Conservation (phyloP, 2,113 vertebrate genomes). For the Pedionomus torquatus region DNA sequence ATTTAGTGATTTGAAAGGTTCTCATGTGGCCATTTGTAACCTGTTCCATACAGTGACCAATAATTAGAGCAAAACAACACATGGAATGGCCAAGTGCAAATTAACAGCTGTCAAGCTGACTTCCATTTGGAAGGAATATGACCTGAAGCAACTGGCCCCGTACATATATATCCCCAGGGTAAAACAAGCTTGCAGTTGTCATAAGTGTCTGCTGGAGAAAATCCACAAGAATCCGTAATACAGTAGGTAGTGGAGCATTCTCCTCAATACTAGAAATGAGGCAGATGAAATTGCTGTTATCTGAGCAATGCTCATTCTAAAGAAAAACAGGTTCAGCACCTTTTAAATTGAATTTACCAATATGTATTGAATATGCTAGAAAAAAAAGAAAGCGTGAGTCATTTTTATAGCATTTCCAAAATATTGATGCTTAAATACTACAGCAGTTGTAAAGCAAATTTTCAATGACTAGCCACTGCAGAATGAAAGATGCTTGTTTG, state of each 20-base stretch:
- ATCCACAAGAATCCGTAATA: not conserved
- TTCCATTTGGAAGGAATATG: conserved; percentile 17
- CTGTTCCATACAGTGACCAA: conserved; percentile 26
- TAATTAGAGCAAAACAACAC: conserved; percentile 24
- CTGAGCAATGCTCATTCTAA: not conserved
- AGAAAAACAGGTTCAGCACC: not conserved
- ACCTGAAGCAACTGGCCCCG: conserved; percentile 24
- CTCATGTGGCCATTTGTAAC: conserved; percentile 40
- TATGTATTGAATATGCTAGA: not conserved
- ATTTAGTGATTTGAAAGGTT: not conserved
- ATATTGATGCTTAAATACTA: not conserved
- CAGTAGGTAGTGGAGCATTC: not conserved
- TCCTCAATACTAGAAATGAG: not conserved
- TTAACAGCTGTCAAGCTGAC: conserved; percentile 28
- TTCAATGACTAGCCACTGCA: not conserved
- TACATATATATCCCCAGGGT: conserved; percentile 7
- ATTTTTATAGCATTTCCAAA: not conserved
- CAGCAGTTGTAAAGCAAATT: not conserved
- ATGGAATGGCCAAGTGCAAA: conserved; percentile 11
- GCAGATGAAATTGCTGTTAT: not conserved
- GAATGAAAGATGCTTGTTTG: not conserved
- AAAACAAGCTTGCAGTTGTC: not conserved
- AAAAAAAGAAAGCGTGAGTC: not conserved
- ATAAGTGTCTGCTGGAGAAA: conserved; percentile 4
- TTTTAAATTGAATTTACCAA: not conserved